Evolutionary conservation across 2,113 vertebrate genomes (phyloP).

Genomic region (Ancistrus triradiatus): DNA sequence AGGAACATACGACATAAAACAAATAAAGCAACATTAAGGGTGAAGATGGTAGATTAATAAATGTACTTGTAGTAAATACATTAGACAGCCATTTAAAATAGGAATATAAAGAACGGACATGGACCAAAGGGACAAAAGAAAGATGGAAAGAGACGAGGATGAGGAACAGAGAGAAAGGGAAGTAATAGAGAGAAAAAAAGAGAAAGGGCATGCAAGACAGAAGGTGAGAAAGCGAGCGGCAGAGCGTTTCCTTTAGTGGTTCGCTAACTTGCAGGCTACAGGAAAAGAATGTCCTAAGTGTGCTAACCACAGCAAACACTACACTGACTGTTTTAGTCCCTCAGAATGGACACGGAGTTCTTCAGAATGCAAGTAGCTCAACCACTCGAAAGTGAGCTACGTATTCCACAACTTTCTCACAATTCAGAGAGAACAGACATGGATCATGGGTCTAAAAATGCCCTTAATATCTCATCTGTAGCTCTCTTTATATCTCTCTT

Average conservation of each 20-base stretch:
- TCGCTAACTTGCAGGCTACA: constrained; percentile 26
- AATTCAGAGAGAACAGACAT: background rate
- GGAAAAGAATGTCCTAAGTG: constrained; percentile 41
- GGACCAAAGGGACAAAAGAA: background rate
- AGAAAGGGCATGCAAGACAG: background rate
- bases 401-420: background rate
- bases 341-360: constrained; percentile 17
- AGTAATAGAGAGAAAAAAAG: background rate
- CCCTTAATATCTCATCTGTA: too few relatives aligned
- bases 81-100: too few relatives aligned
- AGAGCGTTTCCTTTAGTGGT: constrained; percentile 41
- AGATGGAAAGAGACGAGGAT: background rate
- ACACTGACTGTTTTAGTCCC: constrained; percentile 22
- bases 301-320: constrained; percentile 36
- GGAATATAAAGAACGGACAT: background rate
- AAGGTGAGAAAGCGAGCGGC: background rate
- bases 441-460: background rate
- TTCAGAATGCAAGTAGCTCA: background rate
- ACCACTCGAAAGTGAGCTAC: too few relatives aligned
- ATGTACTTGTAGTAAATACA: too few relatives aligned
- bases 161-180: background rate
- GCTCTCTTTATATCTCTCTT: too few relatives aligned
- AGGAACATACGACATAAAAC: too few relatives aligned
- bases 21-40: too few relatives aligned
- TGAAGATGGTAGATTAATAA: too few relatives aligned